Conservation (phyloP, 2,797 vertebrate genomes). For the Saxicola maurus region DNA sequence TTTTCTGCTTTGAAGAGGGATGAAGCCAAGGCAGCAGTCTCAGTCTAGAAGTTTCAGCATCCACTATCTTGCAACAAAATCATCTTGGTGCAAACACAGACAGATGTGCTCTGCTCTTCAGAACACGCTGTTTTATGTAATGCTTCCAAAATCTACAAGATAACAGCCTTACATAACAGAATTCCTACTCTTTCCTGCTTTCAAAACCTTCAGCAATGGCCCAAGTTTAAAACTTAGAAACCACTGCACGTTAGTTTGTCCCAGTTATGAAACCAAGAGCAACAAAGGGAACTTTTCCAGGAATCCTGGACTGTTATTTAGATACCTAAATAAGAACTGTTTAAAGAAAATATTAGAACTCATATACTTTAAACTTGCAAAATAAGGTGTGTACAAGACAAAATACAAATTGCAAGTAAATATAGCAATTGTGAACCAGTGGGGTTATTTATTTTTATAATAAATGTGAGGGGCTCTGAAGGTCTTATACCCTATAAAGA, state of each 20-base stretch:
- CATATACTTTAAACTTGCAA: background rate
- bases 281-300: background rate
- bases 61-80: background rate
- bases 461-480: background rate
- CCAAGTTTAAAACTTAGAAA: background rate
- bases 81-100: background rate
- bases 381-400: background rate
- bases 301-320: slow-evolving; percentile 18
- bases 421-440: background rate
- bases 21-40: background rate
- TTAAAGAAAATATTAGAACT: background rate
- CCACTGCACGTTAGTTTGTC: background rate
- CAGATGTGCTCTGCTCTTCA: background rate
- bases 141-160: background rate
- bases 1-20: background rate
- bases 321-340: background rate
- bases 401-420: background rate
- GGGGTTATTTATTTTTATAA: background rate
- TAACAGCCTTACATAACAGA: background rate
- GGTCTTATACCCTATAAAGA: background rate
- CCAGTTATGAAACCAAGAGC: background rate
- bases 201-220: background rate
- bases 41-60: background rate
- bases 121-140: background rate
- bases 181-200: background rate